A percentile compares a stretch with the other conserved stretches of the same genome.
These are phyloP conservation scores for Pituophis catenifer DNA, from an alignment of 2,113 vertebrate genomes.

Conservation along the genomic window DNA sequence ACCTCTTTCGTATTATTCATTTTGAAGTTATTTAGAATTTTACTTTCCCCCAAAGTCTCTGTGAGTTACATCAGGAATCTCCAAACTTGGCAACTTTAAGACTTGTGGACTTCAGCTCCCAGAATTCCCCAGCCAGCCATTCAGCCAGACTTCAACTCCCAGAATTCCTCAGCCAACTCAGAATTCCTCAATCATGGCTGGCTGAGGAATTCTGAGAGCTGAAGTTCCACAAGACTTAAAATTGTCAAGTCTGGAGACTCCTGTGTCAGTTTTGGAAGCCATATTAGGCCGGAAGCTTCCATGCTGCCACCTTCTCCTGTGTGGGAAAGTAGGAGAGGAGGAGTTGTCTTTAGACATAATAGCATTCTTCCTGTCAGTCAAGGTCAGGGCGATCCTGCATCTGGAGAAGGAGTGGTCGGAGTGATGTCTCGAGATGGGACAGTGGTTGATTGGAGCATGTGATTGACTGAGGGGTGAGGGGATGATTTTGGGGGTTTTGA, in stretches of 20 bases:
- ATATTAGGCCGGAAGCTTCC: no score
- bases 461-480: no score
- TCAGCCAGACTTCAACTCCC: neutral
- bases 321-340: no score
- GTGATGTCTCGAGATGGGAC: no score
- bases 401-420: no score
- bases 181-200: neutral
- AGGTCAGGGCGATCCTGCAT: no score
- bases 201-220: neutral
- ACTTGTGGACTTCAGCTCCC: neutral
- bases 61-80: neutral
- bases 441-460: no score
- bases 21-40: neutral
- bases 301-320: no score
- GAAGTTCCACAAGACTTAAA: neutral
- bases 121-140: neutral
- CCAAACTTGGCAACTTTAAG: neutral
- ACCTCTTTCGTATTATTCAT: neutral
- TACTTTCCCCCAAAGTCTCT: neutral
- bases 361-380: no score
- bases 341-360: no score
- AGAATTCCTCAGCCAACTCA: neutral
- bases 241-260: neutral
- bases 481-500: no score
- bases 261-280: no score